Base-by-base conservation (phyloP, 2,797 vertebrate genomes). In the Amblyraja radiata region DNA sequence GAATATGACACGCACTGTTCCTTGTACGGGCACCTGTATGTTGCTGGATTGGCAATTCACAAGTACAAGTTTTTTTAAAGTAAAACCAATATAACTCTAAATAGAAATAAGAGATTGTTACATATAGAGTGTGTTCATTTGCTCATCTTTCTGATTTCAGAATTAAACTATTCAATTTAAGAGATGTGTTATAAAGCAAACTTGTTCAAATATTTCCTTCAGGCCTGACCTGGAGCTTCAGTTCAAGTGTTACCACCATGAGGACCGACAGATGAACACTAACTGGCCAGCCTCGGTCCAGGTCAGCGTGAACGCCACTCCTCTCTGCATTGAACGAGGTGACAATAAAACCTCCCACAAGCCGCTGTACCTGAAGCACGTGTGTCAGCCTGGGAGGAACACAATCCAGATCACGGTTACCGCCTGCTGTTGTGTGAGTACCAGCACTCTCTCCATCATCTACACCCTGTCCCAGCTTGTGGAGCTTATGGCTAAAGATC, bases 311-410 rank as follows among this genome's bases (percentile, higher is more conserved):
- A 96, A 99, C 0, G 98, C 98, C 86, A 99, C 98, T 0, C 98
- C 98, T 0, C 95, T 99, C 93, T 98, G 96, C 95, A 99, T 99
- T 0, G 98, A 99, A 94, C 96, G 98, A 0, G 98, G 98, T 0
- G 98, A 99, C 96, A 99, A 99, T 96, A 99, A 99, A 96, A 99
- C 98, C 0, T 99, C 98, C 58, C 98, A 99, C 96, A 99, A 99
- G 95, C 98, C 98, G 0, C 96, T 99, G 91, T 98, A 99, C 96
- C 96, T 99, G 94, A 99, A 99, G 94, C 98, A 99, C 0, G 98
- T 99, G 93, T 99, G 98, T 94, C 98, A 99, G 95, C 98, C 98
- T 0, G 98, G 98, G 91, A 96, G 98, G 36, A 99, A 99, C 96
- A 99, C 98, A 76, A 98, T 99, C 93, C 98, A 99, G 97, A 99